Percentiles rank a stretch among this genome's conserved stretches.
Conservation (phyloP, 35 echinoderm and acorn worm species). For the Hemicentrotus pulcherrimus region DNA sequence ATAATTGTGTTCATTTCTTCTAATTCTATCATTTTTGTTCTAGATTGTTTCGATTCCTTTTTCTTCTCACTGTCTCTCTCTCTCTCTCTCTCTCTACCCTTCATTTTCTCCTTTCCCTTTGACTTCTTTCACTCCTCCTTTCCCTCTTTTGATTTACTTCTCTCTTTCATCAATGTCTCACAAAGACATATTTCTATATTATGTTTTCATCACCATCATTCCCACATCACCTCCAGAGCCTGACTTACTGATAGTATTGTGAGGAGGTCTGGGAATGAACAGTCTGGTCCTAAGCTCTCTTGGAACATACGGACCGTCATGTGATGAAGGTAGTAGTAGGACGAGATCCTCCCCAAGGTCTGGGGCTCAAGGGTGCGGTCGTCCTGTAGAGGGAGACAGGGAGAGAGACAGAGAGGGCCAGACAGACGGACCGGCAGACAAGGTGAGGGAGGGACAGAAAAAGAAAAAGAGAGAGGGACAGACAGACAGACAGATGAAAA, state of each 20-base stretch:
- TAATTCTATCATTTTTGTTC: too few relatives aligned
- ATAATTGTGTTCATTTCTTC: too few relatives aligned
- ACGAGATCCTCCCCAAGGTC: constrained; percentile 89
- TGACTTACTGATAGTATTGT: constrained; percentile 85
- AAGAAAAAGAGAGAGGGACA: not conserved
- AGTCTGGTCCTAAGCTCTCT: constrained; percentile 68
- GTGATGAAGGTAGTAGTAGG: constrained; percentile 95
- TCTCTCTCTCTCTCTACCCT: too few relatives aligned
- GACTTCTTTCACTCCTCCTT: too few relatives aligned
- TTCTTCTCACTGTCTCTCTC: too few relatives aligned
- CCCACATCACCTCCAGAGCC: too few relatives aligned
- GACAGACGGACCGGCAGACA: not conserved
- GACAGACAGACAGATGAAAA: not conserved
- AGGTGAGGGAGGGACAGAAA: not conserved
- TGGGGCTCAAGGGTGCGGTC: constrained; percentile 72
- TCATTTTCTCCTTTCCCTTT: too few relatives aligned
- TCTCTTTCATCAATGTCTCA: too few relatives aligned
- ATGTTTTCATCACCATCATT: too few relatives aligned
- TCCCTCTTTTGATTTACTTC: too few relatives aligned
- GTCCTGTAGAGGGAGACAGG: constrained; percentile 54
- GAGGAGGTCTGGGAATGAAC: constrained; percentile 68
- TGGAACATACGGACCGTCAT: constrained; percentile 86
- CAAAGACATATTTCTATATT: too few relatives aligned
- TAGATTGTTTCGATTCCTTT: too few relatives aligned
- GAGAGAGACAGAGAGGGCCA: not conserved